Evolutionary conservation across 2,888 invertebrate species (phyloP).

Genomic region (Pycnomerus fuliginosus): DNA sequence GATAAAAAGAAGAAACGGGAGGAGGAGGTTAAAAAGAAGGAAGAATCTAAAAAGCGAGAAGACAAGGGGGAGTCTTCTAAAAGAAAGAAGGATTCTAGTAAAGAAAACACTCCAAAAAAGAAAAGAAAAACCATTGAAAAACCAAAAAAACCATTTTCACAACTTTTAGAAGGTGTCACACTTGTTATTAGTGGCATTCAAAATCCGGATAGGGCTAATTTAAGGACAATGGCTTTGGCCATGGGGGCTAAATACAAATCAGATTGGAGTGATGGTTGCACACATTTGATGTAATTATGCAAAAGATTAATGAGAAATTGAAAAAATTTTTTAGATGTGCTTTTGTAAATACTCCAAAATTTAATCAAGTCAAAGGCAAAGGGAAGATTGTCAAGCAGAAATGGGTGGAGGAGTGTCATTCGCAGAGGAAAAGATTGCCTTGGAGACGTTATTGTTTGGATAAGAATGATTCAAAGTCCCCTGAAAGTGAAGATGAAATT

Average conservation of each 20-base stretch:
- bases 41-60: conserved; percentile 29
- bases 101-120: conserved; percentile 24
- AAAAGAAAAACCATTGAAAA: conserved; percentile 34
- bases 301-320: background rate
- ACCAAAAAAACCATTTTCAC: conserved; percentile 56
- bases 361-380: conserved; percentile 66
- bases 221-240: conserved; percentile 67
- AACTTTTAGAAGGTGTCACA: conserved; percentile 65
- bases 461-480: conserved; percentile 46
- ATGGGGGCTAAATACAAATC: conserved; percentile 79
- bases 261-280: conserved; percentile 75
- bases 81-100: conserved; percentile 42
- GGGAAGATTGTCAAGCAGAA: conserved; percentile 66
- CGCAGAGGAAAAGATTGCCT: conserved; percentile 61
- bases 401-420: conserved; percentile 73
- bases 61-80: conserved; percentile 44
- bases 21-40: conserved; percentile 23
- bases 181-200: conserved; percentile 86
- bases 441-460: conserved; percentile 67
- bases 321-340: conserved; percentile 69
- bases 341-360: conserved; percentile 86
- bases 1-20: conserved; percentile 27
- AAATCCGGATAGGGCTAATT: conserved; percentile 71
- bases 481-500: conserved; percentile 59
- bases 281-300: conserved; percentile 75